These are phyloP conservation scores for Octodonta nipae DNA, from an alignment of 2,888 invertebrate genomes.

Conservation along the genomic window DNA sequence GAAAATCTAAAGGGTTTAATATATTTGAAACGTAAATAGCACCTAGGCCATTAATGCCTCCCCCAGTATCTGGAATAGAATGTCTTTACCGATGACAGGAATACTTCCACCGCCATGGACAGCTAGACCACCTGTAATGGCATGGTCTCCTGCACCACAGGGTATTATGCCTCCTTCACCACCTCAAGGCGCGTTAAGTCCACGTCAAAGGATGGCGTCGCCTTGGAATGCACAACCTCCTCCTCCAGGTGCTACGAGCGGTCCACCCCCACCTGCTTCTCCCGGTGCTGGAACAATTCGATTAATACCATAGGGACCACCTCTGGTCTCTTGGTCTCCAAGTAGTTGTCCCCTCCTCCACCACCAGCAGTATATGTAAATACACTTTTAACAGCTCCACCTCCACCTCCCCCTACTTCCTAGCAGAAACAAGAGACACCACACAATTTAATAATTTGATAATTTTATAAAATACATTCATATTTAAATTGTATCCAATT, in stretches of 20 bases:
- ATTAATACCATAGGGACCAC: slow-evolving; percentile 20
- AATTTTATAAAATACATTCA: no score
- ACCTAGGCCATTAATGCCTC: slow-evolving; percentile 52
- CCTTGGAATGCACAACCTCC: slow-evolving; percentile 33
- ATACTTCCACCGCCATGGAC: slow-evolving; percentile 37
- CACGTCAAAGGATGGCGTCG: slow-evolving; percentile 43
- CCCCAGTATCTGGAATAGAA: slow-evolving; percentile 33
- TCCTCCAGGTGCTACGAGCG: slow-evolving; percentile 16
- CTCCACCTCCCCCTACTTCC: slow-evolving; percentile 50
- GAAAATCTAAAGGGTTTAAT: no score
- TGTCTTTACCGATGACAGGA: slow-evolving; percentile 7
- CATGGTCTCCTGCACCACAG: slow-evolving; percentile 36
- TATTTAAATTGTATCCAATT: no score
- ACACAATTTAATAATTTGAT: no score
- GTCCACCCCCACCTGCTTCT: slow-evolving; percentile 8
- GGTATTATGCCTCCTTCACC: slow-evolving; percentile 38
- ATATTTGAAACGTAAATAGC: no score
- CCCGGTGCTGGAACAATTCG: no score
- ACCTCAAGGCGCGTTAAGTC: slow-evolving; percentile 38
- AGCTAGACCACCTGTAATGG: slow-evolving; percentile 26
- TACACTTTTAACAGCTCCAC: slow-evolving; percentile 49
- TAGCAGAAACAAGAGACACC: no score
- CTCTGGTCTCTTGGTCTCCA: slow-evolving; percentile 36
- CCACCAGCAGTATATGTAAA: slow-evolving; percentile 43
- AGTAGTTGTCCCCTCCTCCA: slow-evolving; percentile 34